These are phyloP conservation scores for Eutolmus rufibarbis DNA, from an alignment of 2,888 invertebrate genomes.

Conservation along the genomic window DNA sequence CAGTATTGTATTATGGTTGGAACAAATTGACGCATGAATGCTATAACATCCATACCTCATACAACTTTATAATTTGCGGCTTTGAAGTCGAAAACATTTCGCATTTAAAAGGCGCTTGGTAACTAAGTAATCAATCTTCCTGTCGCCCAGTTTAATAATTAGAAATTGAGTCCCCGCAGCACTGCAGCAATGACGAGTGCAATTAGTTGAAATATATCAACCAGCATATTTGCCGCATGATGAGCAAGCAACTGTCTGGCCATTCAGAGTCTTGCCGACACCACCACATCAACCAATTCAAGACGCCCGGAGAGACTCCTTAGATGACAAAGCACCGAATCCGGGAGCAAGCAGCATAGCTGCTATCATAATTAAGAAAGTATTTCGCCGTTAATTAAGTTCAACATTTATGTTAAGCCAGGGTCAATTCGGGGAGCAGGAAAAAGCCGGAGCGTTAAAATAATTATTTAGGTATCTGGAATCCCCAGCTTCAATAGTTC, in stretches of 20 bases:
- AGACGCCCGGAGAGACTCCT: background rate
- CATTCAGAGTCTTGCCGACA: background rate
- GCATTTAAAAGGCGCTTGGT: background rate
- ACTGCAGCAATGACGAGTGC: background rate
- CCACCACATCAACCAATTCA: background rate
- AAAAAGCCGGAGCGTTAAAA: background rate
- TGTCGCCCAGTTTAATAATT: background rate
- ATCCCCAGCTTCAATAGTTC: slow-evolving; percentile 22
- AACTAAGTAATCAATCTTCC: background rate
- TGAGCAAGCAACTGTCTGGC: background rate
- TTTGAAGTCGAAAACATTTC: background rate
- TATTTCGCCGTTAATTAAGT: slow-evolving; percentile 45
- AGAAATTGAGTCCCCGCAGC: background rate
- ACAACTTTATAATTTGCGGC: background rate
- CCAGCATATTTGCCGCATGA: background rate
- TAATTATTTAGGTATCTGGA: slow-evolving; percentile 18
- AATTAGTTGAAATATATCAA: background rate
- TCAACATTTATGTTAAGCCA: slow-evolving; percentile 29
- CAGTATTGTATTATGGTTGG: too few species aligned
- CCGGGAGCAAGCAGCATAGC: background rate
- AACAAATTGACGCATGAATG: too few species aligned
- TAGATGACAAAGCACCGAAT: slow-evolving; percentile 5
- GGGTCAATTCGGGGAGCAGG: slow-evolving; percentile 19
- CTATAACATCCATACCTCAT: too few species aligned
- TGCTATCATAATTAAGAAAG: slow-evolving; percentile 40